phyloP scores from a whole-genome alignment of 2,113 vertebrate species.

The Terrapene triunguis region DNA sequence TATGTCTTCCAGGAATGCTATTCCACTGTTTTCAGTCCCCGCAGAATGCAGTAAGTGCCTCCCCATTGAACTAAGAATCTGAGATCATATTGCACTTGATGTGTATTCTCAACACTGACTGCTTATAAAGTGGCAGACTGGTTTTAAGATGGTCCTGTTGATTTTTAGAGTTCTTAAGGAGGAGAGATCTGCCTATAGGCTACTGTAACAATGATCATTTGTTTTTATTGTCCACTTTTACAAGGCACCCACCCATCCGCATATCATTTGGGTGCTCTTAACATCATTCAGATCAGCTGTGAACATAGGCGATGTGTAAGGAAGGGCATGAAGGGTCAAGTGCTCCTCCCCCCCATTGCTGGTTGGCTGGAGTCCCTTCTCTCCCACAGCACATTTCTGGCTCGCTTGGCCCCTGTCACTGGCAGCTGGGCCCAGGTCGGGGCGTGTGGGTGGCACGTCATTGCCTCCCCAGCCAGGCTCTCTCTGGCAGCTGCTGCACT shows the following conservation, averaged over 20 bases:
- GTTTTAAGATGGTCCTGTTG: neutral
- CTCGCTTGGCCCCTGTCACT: too few species aligned
- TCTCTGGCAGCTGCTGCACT: too few species aligned
- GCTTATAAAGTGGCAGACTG: neutral
- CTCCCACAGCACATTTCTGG: too few species aligned
- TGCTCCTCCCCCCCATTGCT: too few species aligned
- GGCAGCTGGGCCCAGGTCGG: too few species aligned
- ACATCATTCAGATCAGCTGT: neutral
- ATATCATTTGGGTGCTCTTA: neutral
- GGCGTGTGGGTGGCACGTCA: too few species aligned
- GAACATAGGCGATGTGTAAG: neutral
- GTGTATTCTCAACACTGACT: neutral
- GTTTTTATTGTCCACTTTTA: neutral
- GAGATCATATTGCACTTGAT: neutral
- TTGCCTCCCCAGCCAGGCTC: too few species aligned
- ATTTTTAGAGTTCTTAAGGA: neutral
- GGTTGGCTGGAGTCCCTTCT: too few species aligned
- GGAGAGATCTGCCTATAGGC: neutral
- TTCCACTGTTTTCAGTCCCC: neutral
- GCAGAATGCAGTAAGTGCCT: neutral
- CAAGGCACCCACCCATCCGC: neutral
- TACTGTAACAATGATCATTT: neutral
- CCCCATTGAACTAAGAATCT: neutral
- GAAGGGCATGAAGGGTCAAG: too few species aligned
- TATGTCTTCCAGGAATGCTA: neutral